A percentile compares a stretch with the other conserved stretches of the same genome.
These are phyloP conservation scores for Podargus strigoides DNA, from an alignment of 2,797 vertebrate species.

Conservation along the genomic window DNA sequence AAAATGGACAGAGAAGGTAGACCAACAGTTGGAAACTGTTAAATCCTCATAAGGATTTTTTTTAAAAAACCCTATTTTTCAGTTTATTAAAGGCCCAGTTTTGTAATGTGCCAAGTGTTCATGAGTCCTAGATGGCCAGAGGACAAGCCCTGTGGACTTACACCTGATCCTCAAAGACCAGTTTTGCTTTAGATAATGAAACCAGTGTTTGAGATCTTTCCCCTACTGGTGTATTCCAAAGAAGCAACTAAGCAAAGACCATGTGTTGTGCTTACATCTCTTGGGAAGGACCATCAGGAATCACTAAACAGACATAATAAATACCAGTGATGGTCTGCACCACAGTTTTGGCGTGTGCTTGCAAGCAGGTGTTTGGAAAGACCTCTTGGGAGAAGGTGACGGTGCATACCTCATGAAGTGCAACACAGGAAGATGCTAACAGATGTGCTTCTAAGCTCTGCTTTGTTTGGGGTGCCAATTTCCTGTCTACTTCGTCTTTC, in stretches of 20 bases:
- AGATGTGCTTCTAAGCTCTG: background rate
- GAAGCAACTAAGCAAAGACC: background rate
- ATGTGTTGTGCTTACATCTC: background rate
- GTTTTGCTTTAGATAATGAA: background rate
- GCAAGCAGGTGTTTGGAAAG: conserved; percentile 13
- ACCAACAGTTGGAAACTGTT: background rate
- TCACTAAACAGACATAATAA: background rate
- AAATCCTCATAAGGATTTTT: background rate
- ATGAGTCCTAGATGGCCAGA: background rate
- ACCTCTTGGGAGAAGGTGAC: background rate
- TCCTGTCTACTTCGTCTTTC: background rate
- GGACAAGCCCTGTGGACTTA: background rate
- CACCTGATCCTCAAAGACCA: background rate
- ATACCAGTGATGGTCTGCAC: background rate
- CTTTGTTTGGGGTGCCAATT: background rate
- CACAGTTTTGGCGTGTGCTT: background rate
- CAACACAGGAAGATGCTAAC: background rate
- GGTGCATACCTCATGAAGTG: background rate
- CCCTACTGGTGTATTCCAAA: background rate
- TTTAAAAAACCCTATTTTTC: background rate
- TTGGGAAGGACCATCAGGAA: background rate
- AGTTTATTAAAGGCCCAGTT: background rate
- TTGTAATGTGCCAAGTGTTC: background rate
- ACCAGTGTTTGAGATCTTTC: background rate
- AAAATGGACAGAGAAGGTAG: background rate